Evolutionary conservation across 2,113 vertebrate genomes (phyloP), one percentile per base, ranked within the genome.

Genomic region (Saccopteryx bilineata): DNA sequence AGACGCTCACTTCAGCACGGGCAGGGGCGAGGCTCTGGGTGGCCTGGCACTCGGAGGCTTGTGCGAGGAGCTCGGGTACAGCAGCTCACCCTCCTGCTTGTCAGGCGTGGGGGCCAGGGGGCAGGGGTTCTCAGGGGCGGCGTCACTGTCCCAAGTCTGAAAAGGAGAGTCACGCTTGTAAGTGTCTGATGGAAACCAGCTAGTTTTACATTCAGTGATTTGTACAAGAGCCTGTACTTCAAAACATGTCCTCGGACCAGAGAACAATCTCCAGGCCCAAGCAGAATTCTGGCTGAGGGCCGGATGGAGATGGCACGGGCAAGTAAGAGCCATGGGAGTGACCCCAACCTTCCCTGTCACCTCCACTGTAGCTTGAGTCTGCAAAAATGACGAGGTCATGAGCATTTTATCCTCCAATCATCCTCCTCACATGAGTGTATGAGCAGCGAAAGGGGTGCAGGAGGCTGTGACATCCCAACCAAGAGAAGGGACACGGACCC

Each of bases 61-160:
- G 86, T 65, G 17, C 75, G 96, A 76, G 58, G 84, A 89, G 93
- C 52, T 92, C 50, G 8, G 96, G 79, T 33, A 88, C 12, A 98
- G 97, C 2, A 97, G 97, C 50, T 98, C 98, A 14, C 98, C 98
- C 1, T 98, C 98, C 48, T 99, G 98, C 87, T 98, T 99, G 58
- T 99, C 99, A 0, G 99, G 99, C 13, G 99, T 99, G 87, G 99
- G 99, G 69, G 99, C 98, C 96, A 99, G 98, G 96, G 99, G 98
- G 93, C 98, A 99, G 28, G 99, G 99, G 97, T 99, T 98, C 80
- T 95, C 96, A 58, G 92, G 98, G 15, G 81, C 86, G 0, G 97
- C 52, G 14, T 96, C 98, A 19, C 93, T 97, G 97, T 98, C 98
- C 98, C 98, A 98, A 60, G 97, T 95, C 98, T 99, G 19, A 33